A percentile compares a stretch with the other conserved stretches of the same genome.
These are phyloP conservation scores for Saccopteryx leptura DNA, from an alignment of 2,113 vertebrate species.

Conservation along the genomic window DNA sequence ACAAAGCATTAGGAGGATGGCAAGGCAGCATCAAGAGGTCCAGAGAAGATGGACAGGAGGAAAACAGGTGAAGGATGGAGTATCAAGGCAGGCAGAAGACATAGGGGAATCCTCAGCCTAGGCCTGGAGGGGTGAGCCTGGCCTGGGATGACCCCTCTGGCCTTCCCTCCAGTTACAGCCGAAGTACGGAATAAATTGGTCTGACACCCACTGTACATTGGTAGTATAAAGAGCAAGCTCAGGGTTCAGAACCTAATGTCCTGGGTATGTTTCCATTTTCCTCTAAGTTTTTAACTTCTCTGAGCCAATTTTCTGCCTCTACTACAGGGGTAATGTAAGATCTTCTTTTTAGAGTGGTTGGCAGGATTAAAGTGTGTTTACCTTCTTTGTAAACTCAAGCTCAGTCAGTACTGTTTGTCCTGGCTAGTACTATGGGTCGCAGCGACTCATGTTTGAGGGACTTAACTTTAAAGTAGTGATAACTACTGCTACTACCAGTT, in stretches of 20 bases:
- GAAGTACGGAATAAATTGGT: background rate
- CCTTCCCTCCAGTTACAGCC: background rate
- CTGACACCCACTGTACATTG: background rate
- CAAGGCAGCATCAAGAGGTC: background rate
- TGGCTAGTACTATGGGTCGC: background rate
- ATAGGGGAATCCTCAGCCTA: background rate
- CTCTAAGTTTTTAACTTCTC: constrained; percentile 21
- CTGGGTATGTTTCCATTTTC: constrained; percentile 24
- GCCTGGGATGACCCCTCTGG: background rate
- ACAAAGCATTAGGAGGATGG: background rate
- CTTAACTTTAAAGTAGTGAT: background rate
- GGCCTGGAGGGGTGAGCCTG: rapidly evolving
- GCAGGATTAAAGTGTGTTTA: constrained; percentile 27
- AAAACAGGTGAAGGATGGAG: background rate
- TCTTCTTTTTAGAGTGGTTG: background rate
- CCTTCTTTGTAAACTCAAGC: background rate
- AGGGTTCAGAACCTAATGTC: constrained; percentile 4
- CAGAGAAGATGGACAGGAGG: no score
- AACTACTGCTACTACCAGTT: background rate
- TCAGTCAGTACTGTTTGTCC: background rate
- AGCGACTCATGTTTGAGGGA: background rate
- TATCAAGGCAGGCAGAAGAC: background rate
- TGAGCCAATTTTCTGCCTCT: background rate
- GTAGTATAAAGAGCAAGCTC: background rate
- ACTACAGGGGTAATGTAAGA: background rate